phyloP scores from a whole-genome alignment of 2,888 invertebrate species.

The Eupithecia tripunctaria region DNA sequence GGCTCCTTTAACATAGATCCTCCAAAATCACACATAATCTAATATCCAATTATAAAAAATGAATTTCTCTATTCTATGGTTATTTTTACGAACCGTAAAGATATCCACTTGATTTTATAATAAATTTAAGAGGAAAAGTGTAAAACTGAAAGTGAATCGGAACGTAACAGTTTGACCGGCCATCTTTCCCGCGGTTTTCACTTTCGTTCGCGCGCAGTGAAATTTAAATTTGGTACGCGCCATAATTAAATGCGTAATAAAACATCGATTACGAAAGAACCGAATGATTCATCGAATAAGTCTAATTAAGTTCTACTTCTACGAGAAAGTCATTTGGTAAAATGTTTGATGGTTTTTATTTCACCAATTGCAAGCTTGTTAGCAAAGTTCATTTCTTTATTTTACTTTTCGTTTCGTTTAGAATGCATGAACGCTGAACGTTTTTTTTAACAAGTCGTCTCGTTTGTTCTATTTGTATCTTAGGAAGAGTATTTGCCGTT shows the following conservation, averaged over 20 bases:
- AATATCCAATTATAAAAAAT: neutral
- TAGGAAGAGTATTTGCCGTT: no score
- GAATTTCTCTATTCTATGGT: neutral
- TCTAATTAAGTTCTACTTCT: constrained; percentile 12
- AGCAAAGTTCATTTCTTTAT: neutral
- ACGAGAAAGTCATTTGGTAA: constrained; percentile 16
- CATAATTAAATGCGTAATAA: constrained; percentile 38
- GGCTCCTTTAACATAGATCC: no score
- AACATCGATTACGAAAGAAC: constrained; percentile 39
- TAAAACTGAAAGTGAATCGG: constrained; percentile 59
- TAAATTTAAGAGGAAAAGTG: constrained; percentile 18
- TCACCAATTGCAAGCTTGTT: neutral
- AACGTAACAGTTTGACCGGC: constrained; percentile 58
- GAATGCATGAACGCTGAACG: neutral
- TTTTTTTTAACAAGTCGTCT: neutral
- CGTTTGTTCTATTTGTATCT: no score
- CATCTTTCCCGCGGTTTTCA: constrained; percentile 63
- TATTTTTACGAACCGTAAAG: no score
- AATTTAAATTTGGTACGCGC: constrained; percentile 50
- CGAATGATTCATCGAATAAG: constrained; percentile 35
- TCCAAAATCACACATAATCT: no score
- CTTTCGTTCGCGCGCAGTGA: constrained; percentile 59
- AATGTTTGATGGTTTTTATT: constrained; percentile 2
- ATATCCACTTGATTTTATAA: neutral
- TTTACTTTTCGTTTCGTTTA: neutral